Conservation (phyloP, 1,140 invertebrate species). For the Drosophila sechellia region DNA sequence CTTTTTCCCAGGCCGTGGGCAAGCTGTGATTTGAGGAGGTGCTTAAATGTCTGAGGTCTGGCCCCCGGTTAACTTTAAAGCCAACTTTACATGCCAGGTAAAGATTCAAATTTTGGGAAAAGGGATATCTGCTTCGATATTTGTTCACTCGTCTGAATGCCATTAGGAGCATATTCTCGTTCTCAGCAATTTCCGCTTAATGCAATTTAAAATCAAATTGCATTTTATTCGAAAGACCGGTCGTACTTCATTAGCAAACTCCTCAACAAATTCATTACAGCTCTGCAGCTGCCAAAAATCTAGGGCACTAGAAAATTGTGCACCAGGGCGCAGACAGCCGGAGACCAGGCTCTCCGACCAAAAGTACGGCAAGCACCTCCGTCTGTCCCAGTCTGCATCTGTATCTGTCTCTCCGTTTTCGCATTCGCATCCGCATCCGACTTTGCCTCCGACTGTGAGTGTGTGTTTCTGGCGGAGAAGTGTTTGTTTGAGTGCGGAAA, state of each 20-base stretch:
- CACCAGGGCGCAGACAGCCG: conserved; percentile 13
- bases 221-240: conserved; percentile 60
- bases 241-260: conserved; percentile 76
- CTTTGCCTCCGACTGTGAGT: conserved; percentile 1
- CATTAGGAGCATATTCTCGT: conserved; percentile 37
- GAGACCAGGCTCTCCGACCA: conserved; percentile 30
- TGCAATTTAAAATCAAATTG: conserved; percentile 75
- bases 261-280: conserved; percentile 77
- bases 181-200: conserved; percentile 55
- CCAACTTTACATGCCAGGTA: conserved; percentile 1
- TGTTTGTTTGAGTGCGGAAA: conserved; percentile 74
- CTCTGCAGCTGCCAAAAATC: conserved; percentile 64
- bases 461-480: conserved; percentile 45
- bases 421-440: conserved; percentile 14
- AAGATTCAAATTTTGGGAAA: conserved; percentile 18
- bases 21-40: conserved; percentile 33
- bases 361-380: conserved; percentile 19
- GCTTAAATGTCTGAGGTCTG: conserved; percentile 45
- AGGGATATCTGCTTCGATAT: conserved; percentile 9
- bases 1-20: conserved; percentile 14
- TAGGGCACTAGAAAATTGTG: conserved; percentile 62
- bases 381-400: background rate
- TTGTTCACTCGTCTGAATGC: conserved; percentile 25
- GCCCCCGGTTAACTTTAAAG: conserved; percentile 12
- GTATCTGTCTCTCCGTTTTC: conserved; percentile 16